phyloP scores from a whole-genome alignment of 2,888 invertebrate species.

The Beris chalybata region DNA sequence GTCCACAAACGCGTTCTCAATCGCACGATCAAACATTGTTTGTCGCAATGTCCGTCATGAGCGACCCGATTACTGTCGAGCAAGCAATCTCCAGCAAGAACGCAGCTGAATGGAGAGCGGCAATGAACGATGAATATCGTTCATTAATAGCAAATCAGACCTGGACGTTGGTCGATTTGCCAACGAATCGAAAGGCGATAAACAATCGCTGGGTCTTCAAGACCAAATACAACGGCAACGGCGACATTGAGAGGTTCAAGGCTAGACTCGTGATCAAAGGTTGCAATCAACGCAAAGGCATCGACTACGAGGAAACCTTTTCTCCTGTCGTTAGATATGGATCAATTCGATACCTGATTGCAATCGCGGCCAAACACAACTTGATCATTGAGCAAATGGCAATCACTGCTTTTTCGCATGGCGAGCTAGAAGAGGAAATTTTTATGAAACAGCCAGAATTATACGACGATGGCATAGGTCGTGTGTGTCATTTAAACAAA shows the following conservation, averaged over 20 bases:
- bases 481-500: too few species aligned
- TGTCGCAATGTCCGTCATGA: constrained; percentile 13
- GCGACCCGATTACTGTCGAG: constrained; percentile 15
- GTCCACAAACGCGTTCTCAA: constrained; percentile 1
- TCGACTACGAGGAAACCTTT: constrained; percentile 39
- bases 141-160: constrained; percentile 41
- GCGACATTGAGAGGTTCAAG: constrained; percentile 11
- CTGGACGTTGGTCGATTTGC: constrained; percentile 28
- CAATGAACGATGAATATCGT: constrained; percentile 41
- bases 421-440: too few species aligned
- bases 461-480: too few species aligned
- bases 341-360: too few species aligned
- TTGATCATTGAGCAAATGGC: too few species aligned
- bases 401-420: too few species aligned
- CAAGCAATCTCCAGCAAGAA: constrained; percentile 4
- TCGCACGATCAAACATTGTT: constrained; percentile 17
- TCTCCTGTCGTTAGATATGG: constrained; percentile 37
- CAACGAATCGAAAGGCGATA: constrained; percentile 13
- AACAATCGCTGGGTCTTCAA: constrained; percentile 31
- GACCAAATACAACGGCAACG: constrained; percentile 29
- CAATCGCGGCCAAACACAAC: too few species aligned
- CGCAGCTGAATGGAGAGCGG: constrained; percentile 30
- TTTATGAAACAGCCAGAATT: too few species aligned
- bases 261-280: constrained; percentile 36
- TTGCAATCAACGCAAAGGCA: constrained; percentile 32